phyloP scores from a whole-genome alignment of 2,888 invertebrate genomes.

The Parascotia fuliginaria region DNA sequence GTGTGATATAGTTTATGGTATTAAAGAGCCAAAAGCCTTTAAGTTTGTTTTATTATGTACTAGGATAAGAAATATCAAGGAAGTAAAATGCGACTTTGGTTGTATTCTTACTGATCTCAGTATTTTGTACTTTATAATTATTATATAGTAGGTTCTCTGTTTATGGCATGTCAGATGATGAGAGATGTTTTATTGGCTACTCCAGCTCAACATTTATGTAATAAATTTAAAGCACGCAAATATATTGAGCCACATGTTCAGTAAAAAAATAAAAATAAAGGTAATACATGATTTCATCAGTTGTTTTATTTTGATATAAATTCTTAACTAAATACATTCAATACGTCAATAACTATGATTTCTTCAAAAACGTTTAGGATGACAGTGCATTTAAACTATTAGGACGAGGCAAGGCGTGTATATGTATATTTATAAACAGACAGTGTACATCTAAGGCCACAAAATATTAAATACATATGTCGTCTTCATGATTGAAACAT shows the following conservation, averaged over 20 bases:
- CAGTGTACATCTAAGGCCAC: constrained; percentile 20
- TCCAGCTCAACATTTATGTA: too few relatives aligned
- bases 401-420: constrained; percentile 12
- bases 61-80: too few relatives aligned
- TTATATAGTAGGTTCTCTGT: too few relatives aligned
- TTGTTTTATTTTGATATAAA: constrained; percentile 35
- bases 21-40: constrained; percentile 39
- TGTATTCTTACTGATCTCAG: too few relatives aligned
- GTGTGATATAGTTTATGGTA: constrained; percentile 52
- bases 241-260: too few relatives aligned
- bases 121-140: too few relatives aligned
- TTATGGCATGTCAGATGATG: too few relatives aligned
- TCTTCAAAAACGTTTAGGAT: constrained; percentile 7
- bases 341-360: constrained; percentile 24
- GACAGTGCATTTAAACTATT: constrained; percentile 14
- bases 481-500: constrained; percentile 17
- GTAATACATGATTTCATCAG: constrained; percentile 3
- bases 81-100: too few relatives aligned
- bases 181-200: too few relatives aligned
- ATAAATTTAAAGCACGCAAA: too few relatives aligned
- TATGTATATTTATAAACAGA: background rate
- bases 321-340: constrained; percentile 38
- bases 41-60: background rate
- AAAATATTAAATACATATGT: constrained; percentile 11
- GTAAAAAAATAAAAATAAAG: background rate